Base-by-base conservation (phyloP, 2,113 vertebrate genomes). In the Eupsittula cactorum region DNA sequence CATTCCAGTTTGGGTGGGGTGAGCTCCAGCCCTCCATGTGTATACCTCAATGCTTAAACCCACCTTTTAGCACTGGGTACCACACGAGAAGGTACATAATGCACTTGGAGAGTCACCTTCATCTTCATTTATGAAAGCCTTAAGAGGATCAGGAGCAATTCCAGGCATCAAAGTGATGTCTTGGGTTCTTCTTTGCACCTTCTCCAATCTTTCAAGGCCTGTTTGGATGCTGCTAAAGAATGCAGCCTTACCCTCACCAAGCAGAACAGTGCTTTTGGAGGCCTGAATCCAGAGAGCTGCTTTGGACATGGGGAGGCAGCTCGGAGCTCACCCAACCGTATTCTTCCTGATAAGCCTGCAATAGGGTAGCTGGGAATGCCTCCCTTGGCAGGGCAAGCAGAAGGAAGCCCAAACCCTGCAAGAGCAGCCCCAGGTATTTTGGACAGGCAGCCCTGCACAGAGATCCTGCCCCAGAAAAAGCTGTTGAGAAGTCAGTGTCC, bases 11-110 rank as follows among this genome's bases (percentile, higher is more conserved):
- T 39, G 49, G 24, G 33, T 80, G 52, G 19, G 17, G 9, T 52
- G 44, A 80, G 68, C 14, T 70, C 11, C 59, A 81, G 53, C 14
- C 12, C 10, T 21, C 31, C 27, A 6, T 0, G 1, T 29, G 11
- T 47, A n/a, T 3, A 31, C 2, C 13, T 77, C 73, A 65, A 2
- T 16, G 8, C 53, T 77, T 47, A 74, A 82, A 77, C 24, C 14
- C n/a, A 20, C 6, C 14, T 16, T 41, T 64, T 16, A 65, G 31
- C 44, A 83, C 1, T 25, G 63, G 33, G 7, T 29, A 52, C 31
- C 14, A 33, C 44, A 57, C 1, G 0, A 41, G 39, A 23, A 75
- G 42, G 10, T 10, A 62, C 25, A 33, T 47, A 19, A 21, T 0
- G 2, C 13, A 7, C 29, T 46, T 46, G 16, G 25, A 83, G 19